phyloP scores from a whole-genome alignment of 2,888 invertebrate species.

The Drosophila dives region DNA sequence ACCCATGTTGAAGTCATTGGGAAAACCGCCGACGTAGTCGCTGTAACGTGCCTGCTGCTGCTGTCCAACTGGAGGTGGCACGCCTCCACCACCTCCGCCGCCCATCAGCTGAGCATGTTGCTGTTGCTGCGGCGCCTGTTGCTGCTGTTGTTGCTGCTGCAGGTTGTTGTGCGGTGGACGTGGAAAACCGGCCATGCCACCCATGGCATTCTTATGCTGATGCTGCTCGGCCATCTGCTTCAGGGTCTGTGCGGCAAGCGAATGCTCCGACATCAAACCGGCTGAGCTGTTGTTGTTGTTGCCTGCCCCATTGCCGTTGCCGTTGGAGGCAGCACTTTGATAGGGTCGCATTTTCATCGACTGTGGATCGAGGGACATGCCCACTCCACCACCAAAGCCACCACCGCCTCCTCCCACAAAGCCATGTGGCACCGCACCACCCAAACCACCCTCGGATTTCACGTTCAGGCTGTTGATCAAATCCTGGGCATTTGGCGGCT shows the following conservation, averaged over 20 bases:
- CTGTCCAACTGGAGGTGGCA: constrained; percentile 41
- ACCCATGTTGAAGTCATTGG: constrained; percentile 85
- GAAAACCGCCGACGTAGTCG: constrained; percentile 87
- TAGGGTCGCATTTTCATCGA: constrained; percentile 72
- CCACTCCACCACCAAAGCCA: constrained; percentile 70
- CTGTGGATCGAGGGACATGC: constrained; percentile 60
- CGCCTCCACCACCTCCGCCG: constrained; percentile 34
- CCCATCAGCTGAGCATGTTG: constrained; percentile 81
- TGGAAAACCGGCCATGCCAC: constrained; percentile 87
- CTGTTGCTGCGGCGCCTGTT: constrained; percentile 85
- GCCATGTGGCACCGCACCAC: constrained; percentile 69
- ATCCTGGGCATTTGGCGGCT: constrained; percentile 84
- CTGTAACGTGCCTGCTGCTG: constrained; percentile 86
- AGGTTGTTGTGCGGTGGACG: constrained; percentile 83
- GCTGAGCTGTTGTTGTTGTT: constrained; percentile 56
- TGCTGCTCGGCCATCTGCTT: constrained; percentile 99
- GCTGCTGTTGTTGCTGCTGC: constrained; percentile 85
- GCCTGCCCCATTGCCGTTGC: constrained; percentile 79
- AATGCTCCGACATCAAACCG: constrained; percentile 88
- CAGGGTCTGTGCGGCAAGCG: constrained; percentile 96
- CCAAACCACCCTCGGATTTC: constrained; percentile 83
- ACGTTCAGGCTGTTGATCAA: constrained; percentile 84
- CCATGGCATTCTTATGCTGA: constrained; percentile 92
- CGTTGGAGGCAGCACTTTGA: constrained; percentile 53
- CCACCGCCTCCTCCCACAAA: constrained; percentile 49